phyloP scores from a whole-genome alignment of 2,113 vertebrate genomes.

The Pygoscelis adeliae region DNA sequence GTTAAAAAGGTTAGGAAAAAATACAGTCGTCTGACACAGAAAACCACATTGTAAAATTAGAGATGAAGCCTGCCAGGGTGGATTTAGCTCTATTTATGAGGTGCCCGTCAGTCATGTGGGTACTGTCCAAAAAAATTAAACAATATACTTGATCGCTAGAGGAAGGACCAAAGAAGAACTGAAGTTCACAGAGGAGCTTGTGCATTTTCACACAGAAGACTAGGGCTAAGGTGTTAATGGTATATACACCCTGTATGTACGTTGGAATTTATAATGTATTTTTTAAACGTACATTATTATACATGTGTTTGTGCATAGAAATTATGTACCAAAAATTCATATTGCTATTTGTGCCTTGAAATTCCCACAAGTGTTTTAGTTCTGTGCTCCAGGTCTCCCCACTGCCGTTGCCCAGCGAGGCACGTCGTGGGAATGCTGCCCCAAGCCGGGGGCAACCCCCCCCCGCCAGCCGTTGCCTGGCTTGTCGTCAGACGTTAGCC shows the following conservation, averaged over 20 bases:
- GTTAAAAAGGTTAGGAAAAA: not conserved
- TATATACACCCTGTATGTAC: fast-evolving
- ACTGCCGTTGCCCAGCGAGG: not conserved
- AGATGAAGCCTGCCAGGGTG: constrained; percentile 4
- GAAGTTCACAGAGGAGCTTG: not conserved
- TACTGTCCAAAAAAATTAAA: not conserved
- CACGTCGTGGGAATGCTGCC: not conserved
- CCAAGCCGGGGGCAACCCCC: not conserved
- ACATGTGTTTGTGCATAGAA: not conserved
- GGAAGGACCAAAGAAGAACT: not conserved
- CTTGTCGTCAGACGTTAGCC: not conserved
- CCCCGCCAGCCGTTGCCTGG: not conserved
- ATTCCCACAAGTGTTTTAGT: not conserved
- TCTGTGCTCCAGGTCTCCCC: not conserved
- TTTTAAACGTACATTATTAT: not conserved
- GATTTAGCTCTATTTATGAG: not conserved
- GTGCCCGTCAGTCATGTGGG: not conserved
- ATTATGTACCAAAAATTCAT: not conserved
- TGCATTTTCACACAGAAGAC: not conserved
- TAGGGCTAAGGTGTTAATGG: not conserved
- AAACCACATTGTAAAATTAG: not conserved
- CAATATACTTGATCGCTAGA: not conserved
- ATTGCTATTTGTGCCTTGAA: not conserved
- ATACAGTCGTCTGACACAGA: not conserved
- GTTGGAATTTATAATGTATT: not conserved